Evolutionary conservation across 92 coral and sea anemone genomes (phyloP), one percentile per base, ranked within the genome.

Genomic region (Anthopleura xanthogrammica): DNA sequence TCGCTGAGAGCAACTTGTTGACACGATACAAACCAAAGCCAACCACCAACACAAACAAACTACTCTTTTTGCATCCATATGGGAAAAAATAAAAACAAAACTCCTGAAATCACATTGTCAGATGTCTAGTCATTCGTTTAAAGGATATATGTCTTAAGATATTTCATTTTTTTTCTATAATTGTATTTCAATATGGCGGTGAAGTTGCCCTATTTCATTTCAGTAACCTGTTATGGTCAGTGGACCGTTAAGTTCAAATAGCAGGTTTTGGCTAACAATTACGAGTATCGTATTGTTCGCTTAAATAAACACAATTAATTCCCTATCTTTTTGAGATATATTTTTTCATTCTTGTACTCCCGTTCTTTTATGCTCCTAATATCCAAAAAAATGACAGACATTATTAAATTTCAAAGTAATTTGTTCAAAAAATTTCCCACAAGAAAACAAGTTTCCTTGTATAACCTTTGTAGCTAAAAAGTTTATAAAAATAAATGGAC

Each of bases 1-100:
- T 81, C 41, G 60, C 39, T 70, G 74, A 81, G 84, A n/a, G 62
- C 56, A 12, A 22, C 20, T 52, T 81, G 84, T 71, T 81, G 84
- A 70, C 68, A 52, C 23, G 12, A 46, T 20, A 12, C 70, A 36
- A 13, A 52, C 5, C 84, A 81, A 68, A 68, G 70, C 14, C 73
- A 81, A 71, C 64, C 77, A 81, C 17, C 13, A 23, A 68, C 65
- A 68, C 19, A 81, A 68, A 68, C 41, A 23, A 23, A 29, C 42
- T 42, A 12, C 11, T 13, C 41, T 23, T 23, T 68, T 68, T n/a
- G 23, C 77, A 40, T 81, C 77, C 77, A 19, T 16, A 41, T 3
- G 64, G 64, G 8, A 41, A 43, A 71, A 60, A 81, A 23, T 57
- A 46, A 46, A 12, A 12, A 22, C 10, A 24, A n/a, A 68, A n/a